Conservation (phyloP, 1,140 invertebrate genomes). For the Hormaphis cornu region DNA sequence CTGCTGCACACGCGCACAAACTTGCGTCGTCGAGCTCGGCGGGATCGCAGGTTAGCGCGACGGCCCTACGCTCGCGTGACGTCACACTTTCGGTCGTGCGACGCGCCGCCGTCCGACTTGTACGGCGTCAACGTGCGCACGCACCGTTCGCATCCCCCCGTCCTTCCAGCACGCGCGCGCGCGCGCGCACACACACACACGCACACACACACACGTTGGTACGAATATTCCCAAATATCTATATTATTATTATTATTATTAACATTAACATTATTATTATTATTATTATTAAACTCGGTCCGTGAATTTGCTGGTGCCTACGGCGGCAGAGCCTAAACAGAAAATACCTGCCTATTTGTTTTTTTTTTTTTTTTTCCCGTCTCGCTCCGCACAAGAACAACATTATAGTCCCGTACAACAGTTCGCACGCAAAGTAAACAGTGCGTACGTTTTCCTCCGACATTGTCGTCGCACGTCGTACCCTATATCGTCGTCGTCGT, state of each 20-base stretch:
- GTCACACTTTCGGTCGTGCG: not conserved
- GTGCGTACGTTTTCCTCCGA: too few species aligned
- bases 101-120: not conserved
- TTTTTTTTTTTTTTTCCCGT: not conserved
- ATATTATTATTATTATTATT: constrained; percentile 12
- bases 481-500: too few species aligned
- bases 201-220: not conserved
- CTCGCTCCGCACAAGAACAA: not conserved
- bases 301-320: not conserved
- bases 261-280: constrained; percentile 10
- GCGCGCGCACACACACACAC: not conserved
- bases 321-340: not conserved
- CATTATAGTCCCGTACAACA: too few species aligned
- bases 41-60: not conserved
- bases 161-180: not conserved
- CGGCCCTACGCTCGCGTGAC: not conserved
- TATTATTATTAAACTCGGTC: not conserved
- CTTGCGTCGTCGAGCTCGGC: not conserved
- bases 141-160: not conserved
- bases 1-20: too few species aligned
- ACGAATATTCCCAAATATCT: constrained; percentile 13
- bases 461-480: too few species aligned
- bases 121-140: not conserved
- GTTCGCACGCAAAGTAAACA: too few species aligned
- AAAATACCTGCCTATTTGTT: not conserved